A percentile compares a stretch with the other conserved stretches of the same genome.
phyloP scores from a whole-genome alignment of 2,113 vertebrate genomes.

The Menidia beryllina region DNA sequence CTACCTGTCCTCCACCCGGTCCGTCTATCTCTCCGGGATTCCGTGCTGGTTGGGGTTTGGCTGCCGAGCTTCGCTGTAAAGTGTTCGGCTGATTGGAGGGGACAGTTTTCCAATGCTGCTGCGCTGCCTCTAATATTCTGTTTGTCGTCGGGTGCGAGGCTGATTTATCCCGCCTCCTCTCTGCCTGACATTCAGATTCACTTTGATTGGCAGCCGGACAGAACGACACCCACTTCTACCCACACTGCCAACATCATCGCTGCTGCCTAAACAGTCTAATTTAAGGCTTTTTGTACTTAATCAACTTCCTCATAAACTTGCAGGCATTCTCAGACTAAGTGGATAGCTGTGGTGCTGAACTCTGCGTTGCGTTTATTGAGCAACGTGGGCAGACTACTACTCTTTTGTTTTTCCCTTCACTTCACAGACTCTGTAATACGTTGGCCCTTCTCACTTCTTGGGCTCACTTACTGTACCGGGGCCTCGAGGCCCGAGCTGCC shows the following conservation, averaged over 20 bases:
- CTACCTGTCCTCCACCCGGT: conserved; percentile 34
- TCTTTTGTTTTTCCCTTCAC: conserved; percentile 67
- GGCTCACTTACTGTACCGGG: conserved; percentile 49
- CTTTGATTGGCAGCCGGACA: conserved; percentile 73
- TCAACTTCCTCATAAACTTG: conserved; percentile 37
- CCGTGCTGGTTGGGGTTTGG: conserved; percentile 34
- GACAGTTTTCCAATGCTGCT: conserved; percentile 79
- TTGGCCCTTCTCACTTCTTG: conserved; percentile 60
- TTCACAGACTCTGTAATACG: conserved; percentile 66
- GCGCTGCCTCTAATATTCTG: conserved; percentile 76
- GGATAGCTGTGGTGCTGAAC: conserved; percentile 35
- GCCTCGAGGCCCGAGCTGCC: conserved; percentile 59
- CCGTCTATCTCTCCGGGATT: conserved; percentile 50
- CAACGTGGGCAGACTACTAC: conserved; percentile 59
- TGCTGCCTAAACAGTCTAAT: conserved; percentile 3
- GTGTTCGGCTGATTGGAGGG: conserved; percentile 76
- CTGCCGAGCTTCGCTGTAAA: conserved; percentile 73
- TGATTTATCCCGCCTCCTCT: conserved; percentile 79
- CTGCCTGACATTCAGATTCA: conserved; percentile 75
- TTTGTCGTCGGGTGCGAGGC: conserved; percentile 76
- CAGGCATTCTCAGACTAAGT: conserved; percentile 37
- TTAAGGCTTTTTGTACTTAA: conserved; percentile 5
- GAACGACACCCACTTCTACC: conserved; percentile 58
- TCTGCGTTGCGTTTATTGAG: conserved; percentile 58
- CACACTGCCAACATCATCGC: conserved; percentile 1